Evolutionary conservation across 1,140 invertebrate genomes (phyloP).

Genomic region (Drosophila ficusphila): DNA sequence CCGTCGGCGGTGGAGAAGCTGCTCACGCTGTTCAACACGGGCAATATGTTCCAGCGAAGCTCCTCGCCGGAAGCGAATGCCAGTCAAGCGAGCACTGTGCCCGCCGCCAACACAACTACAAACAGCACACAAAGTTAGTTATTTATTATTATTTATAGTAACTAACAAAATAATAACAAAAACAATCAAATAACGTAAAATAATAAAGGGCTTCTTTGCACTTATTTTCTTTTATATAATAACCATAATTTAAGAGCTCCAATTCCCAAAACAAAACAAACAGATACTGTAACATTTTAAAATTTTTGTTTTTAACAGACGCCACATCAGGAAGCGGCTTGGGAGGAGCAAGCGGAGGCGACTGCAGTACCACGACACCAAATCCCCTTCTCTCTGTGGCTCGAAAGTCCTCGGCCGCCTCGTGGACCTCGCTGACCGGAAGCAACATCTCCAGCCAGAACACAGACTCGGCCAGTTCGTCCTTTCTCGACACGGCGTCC

Average conservation of each 20-base stretch:
- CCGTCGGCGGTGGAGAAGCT: conserved; percentile 86
- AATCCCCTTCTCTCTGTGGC: conserved; percentile 28
- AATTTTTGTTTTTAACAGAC: conserved; percentile 8
- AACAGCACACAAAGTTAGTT: conserved; percentile 58
- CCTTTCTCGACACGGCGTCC: conserved; percentile 76
- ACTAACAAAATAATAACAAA: too few relatives aligned
- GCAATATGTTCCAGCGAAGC: conserved; percentile 85
- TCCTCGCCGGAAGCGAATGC: conserved; percentile 71
- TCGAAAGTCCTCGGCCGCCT: conserved; percentile 42
- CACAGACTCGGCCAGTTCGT: conserved; percentile 31
- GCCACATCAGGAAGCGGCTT: conserved; percentile 5
- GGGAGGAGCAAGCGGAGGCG: conserved; percentile 17
- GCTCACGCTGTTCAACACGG: conserved; percentile 86
- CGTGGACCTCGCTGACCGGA: conserved; percentile 31
- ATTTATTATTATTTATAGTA: too few relatives aligned
- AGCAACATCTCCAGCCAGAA: conserved; percentile 38
- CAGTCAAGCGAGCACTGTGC: conserved; percentile 6
- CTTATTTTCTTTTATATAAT: too few relatives aligned
- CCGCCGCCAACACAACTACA: conserved; percentile 11
- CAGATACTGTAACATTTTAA: neutral
- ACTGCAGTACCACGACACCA: conserved; percentile 1
- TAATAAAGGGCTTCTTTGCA: too few relatives aligned
- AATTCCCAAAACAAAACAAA: too few relatives aligned
- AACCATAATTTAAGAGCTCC: too few relatives aligned
- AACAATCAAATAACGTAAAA: too few relatives aligned